Evolutionary conservation across 2,888 invertebrate species (phyloP), one percentile per base, ranked within the genome.

Genomic region (Palloptera scutellata): DNA sequence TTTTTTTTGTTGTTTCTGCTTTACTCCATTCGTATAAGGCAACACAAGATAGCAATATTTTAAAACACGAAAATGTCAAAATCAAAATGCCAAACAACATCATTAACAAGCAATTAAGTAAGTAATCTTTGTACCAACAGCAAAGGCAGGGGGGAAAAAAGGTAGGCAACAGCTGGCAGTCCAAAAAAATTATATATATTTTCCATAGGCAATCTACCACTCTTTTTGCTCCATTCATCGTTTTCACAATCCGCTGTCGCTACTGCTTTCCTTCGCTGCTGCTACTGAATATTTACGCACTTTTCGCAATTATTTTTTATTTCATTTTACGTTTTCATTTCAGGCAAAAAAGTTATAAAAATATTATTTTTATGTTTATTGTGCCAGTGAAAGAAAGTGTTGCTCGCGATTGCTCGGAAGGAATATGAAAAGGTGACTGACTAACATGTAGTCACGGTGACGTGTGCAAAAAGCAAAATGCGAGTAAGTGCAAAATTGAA

Each of bases 51-150:
- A 30, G 30, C 30, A 30, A 30, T 30, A 30, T 30, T 30, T 2
- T 30, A 4, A 4, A 6, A 6, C 30, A 30, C 6, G 30, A 30
- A 30, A 30, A 30, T 30, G 30, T 30, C 48, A 11, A 57, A 45
- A n/a, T 20, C 30, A 3, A 41, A n/a, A 45, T 65, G 66, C 52
- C 64, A 57, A 60, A 30, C 61, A 55, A 45, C 30, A 30, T 57
- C 52, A 61, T n/a, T 63, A 60, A 55, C 40, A 59, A 62, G 57
- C 52, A 30, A n/a, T 1, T 9, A 42, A 64, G 13, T 58, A 52
- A 12, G 5, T 51, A 61, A 53, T 30, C 57, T 54, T 19, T 61
- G 43, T 62, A 45, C 13, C 19, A 54, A 58, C 53, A 58, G 52
- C 58, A 52, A 41, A 64, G 20, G 42, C 57, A 64, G 64, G 51